A percentile compares a stretch with the other conserved stretches of the same genome.
These are phyloP conservation scores for Lepus timidus DNA, from an alignment of 2,113 vertebrate genomes.

Conservation along the genomic window DNA sequence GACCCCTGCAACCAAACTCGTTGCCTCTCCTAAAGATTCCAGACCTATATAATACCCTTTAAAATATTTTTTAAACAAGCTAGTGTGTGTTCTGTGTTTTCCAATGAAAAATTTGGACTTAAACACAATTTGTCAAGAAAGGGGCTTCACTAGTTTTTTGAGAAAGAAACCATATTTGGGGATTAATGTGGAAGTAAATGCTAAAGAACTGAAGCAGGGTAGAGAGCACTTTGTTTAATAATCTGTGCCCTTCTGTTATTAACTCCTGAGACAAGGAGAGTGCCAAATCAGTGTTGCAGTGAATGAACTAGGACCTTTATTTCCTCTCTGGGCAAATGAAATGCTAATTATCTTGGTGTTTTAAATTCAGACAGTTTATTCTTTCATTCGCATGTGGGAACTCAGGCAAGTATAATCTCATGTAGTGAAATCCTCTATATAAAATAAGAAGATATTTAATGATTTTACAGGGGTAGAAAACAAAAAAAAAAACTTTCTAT, in stretches of 20 bases:
- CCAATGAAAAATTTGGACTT: slow-evolving; percentile 26
- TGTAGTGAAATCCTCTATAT: slow-evolving; percentile 39
- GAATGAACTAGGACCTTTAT: slow-evolving; percentile 81
- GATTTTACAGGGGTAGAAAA: background rate
- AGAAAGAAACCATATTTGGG: slow-evolving; percentile 47
- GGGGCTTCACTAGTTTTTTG: slow-evolving; percentile 20
- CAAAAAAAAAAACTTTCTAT: background rate
- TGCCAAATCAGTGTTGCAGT: slow-evolving; percentile 75
- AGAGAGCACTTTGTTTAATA: slow-evolving; percentile 77
- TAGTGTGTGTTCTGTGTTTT: background rate
- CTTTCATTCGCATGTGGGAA: slow-evolving; percentile 65
- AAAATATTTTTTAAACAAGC: background rate
- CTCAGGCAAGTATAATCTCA: slow-evolving; percentile 61
- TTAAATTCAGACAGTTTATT: slow-evolving; percentile 76
- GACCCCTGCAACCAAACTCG: background rate
- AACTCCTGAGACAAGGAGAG: slow-evolving; percentile 67
- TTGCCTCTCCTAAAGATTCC: background rate
- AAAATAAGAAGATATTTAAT: background rate
- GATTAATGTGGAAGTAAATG: slow-evolving; percentile 53
- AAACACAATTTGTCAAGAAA: slow-evolving; percentile 1
- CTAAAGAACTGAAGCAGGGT: background rate
- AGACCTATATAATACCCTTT: background rate
- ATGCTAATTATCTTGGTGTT: slow-evolving; percentile 76
- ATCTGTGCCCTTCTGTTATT: slow-evolving; percentile 71
- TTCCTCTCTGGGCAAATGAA: slow-evolving; percentile 75